Percentiles rank a stretch among this genome's conserved stretches.
phyloP scores from a whole-genome alignment of 2,113 vertebrate species.

The Oncorhynchus masou region DNA sequence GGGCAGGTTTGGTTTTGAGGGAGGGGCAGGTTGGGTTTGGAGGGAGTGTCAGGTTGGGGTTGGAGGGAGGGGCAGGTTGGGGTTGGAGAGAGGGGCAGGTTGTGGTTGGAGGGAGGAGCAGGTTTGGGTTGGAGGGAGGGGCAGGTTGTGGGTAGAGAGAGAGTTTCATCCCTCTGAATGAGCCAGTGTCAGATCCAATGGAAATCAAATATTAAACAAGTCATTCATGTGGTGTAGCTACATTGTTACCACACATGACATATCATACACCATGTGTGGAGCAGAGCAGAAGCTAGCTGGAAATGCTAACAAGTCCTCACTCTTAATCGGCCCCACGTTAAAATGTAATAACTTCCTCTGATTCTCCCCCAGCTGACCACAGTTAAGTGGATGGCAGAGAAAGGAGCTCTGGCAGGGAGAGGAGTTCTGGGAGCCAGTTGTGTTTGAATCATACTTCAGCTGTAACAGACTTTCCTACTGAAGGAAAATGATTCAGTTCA shows the following conservation, averaged over 20 bases:
- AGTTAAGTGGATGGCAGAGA: neutral
- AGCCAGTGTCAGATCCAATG: constrained; percentile 35
- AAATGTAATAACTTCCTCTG: constrained; percentile 42
- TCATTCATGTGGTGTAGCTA: constrained; percentile 54
- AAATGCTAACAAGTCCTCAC: constrained; percentile 34
- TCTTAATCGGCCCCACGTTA: constrained; percentile 57
- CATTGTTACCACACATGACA: constrained; percentile 55
- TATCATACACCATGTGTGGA: constrained; percentile 41
- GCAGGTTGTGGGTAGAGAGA: neutral
- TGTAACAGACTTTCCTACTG: too few species aligned
- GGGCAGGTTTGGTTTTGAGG: too few species aligned
- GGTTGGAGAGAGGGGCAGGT: neutral
- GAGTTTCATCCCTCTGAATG: neutral
- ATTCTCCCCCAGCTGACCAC: constrained; percentile 27
- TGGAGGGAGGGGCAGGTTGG: neutral
- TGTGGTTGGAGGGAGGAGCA: neutral
- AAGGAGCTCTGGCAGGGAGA: neutral
- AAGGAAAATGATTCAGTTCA: too few species aligned
- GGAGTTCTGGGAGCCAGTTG: neutral
- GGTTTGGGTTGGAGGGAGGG: neutral
- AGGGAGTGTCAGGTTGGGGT: neutral
- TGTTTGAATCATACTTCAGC: neutral
- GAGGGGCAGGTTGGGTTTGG: too few species aligned
- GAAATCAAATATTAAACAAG: constrained; percentile 57
- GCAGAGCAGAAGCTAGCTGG: constrained; percentile 4